phyloP scores from a whole-genome alignment of 2,888 invertebrate species.

The Ctena decussata region DNA sequence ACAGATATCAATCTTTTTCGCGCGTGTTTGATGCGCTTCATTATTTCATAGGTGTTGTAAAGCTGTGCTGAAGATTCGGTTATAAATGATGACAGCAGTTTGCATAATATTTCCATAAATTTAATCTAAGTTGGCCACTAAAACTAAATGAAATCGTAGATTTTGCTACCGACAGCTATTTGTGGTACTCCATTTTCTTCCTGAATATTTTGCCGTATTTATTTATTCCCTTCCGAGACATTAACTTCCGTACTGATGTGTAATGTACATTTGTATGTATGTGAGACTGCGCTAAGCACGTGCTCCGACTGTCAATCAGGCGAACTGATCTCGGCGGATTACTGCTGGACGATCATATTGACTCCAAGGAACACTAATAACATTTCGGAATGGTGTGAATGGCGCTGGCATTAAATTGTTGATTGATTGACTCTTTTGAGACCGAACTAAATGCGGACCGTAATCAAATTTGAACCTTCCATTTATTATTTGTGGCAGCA shows the following conservation, averaged over 20 bases:
- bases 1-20: neutral
- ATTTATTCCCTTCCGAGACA: constrained; percentile 11
- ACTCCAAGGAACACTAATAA: constrained; percentile 73
- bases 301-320: constrained; percentile 54
- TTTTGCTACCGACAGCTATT: constrained; percentile 11
- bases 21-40: neutral
- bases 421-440: constrained; percentile 74
- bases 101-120: constrained; percentile 2
- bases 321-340: constrained; percentile 58
- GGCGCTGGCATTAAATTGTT: constrained; percentile 73
- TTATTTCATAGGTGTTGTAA: neutral
- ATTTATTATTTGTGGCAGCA: constrained; percentile 71
- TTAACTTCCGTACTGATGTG: constrained; percentile 7
- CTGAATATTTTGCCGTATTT: neutral
- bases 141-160: neutral
- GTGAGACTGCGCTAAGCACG: constrained; percentile 52
- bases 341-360: constrained; percentile 64
- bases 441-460: constrained; percentile 72
- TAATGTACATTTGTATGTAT: constrained; percentile 68
- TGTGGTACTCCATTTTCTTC: neutral
- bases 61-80: neutral
- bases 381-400: constrained; percentile 68
- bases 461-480: constrained; percentile 78
- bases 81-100: neutral
- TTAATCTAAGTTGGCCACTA: neutral